Conservation (phyloP, 2,113 vertebrate species). For the Lagenorhynchus albirostris region DNA sequence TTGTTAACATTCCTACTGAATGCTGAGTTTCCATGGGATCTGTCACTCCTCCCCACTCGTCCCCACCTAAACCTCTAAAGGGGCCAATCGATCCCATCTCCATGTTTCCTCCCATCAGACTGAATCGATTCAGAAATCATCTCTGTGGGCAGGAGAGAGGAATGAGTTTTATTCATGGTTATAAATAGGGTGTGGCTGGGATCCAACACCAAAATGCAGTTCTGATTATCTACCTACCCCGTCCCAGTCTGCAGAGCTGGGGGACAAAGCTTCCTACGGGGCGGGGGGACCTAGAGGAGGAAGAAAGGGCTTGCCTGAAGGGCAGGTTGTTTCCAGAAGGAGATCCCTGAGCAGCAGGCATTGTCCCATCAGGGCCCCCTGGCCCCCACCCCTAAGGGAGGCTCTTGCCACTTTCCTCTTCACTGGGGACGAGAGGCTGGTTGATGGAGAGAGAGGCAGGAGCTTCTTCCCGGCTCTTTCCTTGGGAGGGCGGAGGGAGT, state of each 20-base stretch:
- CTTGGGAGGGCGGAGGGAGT: background rate
- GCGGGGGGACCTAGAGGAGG: background rate
- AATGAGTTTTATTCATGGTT: background rate
- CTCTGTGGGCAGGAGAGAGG: background rate
- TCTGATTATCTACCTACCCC: background rate
- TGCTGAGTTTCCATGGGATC: background rate
- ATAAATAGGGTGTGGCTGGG: background rate
- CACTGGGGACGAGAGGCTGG: background rate
- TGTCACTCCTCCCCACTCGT: background rate
- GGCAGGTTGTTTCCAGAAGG: background rate
- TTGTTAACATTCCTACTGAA: background rate
- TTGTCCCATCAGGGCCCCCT: rapidly evolving
- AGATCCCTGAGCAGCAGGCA: background rate
- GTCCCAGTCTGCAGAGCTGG: rapidly evolving
- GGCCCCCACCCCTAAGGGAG: rapidly evolving
- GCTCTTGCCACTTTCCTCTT: background rate
- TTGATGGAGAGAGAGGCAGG: background rate
- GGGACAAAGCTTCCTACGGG: rapidly evolving
- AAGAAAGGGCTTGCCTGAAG: background rate
- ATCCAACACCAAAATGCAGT: background rate
- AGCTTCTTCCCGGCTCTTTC: background rate
- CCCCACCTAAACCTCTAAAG: background rate
- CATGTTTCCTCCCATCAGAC: background rate
- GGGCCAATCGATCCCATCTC: background rate
- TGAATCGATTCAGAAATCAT: background rate